A percentile compares a stretch with the other conserved stretches of the same genome.
Conservation (phyloP, 1,140 invertebrate species). For the Sminthurinus signatus region DNA sequence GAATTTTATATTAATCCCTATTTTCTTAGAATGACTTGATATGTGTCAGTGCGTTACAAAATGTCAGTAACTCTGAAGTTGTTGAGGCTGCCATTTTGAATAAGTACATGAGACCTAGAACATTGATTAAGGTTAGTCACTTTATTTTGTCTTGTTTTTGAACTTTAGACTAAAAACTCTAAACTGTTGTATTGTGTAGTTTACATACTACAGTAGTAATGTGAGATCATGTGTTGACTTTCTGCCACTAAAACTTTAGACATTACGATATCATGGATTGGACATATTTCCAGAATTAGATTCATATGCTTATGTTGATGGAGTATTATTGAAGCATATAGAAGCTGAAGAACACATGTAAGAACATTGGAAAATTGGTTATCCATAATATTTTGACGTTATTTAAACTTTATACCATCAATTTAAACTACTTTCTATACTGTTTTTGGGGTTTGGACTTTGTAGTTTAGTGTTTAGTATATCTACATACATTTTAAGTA, state of each 20-base stretch:
- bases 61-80: conserved; percentile 50
- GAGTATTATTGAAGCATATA: conserved; percentile 63
- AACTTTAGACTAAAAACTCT: too few relatives aligned
- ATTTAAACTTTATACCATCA: background rate
- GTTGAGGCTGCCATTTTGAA: conserved; percentile 52
- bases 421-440: background rate
- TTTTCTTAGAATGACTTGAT: conserved; percentile 51
- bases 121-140: conserved; percentile 50
- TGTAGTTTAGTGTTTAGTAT: too few relatives aligned
- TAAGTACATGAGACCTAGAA: conserved; percentile 51
- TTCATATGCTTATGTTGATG: conserved; percentile 73
- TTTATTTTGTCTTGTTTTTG: too few relatives aligned
- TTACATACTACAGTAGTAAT: too few relatives aligned
- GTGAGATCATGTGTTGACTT: background rate
- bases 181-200: too few relatives aligned
- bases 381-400: too few relatives aligned
- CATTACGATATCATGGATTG: conserved; percentile 64
- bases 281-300: conserved; percentile 85
- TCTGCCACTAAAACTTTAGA: conserved; percentile 50
- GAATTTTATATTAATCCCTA: too few relatives aligned
- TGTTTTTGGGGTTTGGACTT: background rate
- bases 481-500: too few relatives aligned
- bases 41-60: conserved; percentile 53
- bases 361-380: too few relatives aligned
- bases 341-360: conserved; percentile 72